Percentiles rank a stretch among this genome's conserved stretches.
Conservation (phyloP, 2,797 vertebrate genomes). For the Cossypha heuglini region DNA sequence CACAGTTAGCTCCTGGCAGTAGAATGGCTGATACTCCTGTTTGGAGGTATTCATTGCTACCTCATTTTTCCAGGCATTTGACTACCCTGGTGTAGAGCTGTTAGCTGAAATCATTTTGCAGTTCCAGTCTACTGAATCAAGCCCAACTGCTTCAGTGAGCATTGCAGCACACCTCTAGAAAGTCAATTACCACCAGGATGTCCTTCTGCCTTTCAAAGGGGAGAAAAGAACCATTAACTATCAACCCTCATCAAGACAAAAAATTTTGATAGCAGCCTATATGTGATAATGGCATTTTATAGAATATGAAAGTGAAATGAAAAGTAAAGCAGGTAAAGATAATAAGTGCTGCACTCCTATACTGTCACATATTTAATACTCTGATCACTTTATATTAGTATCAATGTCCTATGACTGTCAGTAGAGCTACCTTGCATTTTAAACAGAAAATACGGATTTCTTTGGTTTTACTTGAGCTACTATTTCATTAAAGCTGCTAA, state of each 20-base stretch:
- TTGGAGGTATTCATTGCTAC: neutral
- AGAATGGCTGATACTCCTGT: slow-evolving; percentile 14
- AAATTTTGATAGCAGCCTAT: slow-evolving; percentile 6
- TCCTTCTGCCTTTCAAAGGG: slow-evolving; percentile 69
- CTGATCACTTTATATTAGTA: neutral
- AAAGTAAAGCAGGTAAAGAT: slow-evolving; percentile 25
- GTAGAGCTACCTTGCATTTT: slow-evolving; percentile 8
- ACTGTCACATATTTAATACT: neutral
- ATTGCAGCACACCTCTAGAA: slow-evolving; percentile 65
- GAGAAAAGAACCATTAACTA: slow-evolving; percentile 72
- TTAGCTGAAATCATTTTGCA: slow-evolving; percentile 54
- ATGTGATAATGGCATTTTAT: slow-evolving; percentile 28
- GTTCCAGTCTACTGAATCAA: slow-evolving; percentile 70
- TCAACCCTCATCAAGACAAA: slow-evolving; percentile 49
- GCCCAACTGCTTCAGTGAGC: slow-evolving; percentile 19
- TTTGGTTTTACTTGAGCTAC: slow-evolving; percentile 1
- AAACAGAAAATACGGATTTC: slow-evolving; percentile 23
- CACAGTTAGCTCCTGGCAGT: slow-evolving; percentile 16
- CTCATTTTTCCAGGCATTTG: slow-evolving; percentile 39
- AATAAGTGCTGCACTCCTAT: neutral
- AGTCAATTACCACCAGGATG: slow-evolving; percentile 82
- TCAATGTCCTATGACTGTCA: neutral
- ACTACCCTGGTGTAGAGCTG: neutral
- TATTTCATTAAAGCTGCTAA: slow-evolving; percentile 20
- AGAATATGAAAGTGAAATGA: slow-evolving; percentile 17